Evolutionary conservation across 2,113 vertebrate species (phyloP).

Genomic region (Sinocyclocheilus maitianheensis): DNA sequence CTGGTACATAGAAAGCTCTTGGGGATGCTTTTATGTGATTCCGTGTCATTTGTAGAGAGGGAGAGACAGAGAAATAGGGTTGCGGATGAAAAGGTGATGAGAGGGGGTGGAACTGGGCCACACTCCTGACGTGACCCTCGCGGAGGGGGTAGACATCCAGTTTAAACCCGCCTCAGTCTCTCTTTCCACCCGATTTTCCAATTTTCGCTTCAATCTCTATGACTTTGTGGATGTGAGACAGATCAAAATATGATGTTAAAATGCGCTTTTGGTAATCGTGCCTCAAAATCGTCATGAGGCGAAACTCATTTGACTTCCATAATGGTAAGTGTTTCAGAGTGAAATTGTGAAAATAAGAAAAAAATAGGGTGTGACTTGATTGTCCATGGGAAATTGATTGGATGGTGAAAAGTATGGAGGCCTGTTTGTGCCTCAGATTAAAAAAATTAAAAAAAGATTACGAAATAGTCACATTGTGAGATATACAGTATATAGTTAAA

Average conservation of each 20-base stretch:
- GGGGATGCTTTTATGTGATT: slow-evolving; percentile 10
- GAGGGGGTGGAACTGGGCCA: slow-evolving; percentile 62
- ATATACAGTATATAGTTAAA: no score
- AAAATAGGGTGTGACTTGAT: not conserved
- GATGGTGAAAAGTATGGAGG: not conserved
- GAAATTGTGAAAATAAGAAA: not conserved
- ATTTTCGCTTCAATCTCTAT: not conserved
- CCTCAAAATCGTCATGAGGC: not conserved
- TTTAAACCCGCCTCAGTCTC: slow-evolving; percentile 37
- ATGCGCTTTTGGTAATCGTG: not conserved
- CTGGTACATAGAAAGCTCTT: slow-evolving; percentile 29
- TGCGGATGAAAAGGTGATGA: slow-evolving; percentile 26
- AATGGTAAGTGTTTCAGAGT: not conserved
- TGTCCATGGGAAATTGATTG: not conserved
- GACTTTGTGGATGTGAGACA: slow-evolving; percentile 1
- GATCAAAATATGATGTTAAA: slow-evolving; percentile 4
- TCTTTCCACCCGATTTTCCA: not conserved
- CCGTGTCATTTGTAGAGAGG: slow-evolving; percentile 38
- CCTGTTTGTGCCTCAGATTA: not conserved
- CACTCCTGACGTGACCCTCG: slow-evolving; percentile 64
- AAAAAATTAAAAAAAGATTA: not conserved
- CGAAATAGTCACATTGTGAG: not conserved
- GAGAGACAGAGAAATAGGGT: slow-evolving; percentile 23
- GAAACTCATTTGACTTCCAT: not conserved
- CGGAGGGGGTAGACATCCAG: slow-evolving; percentile 29